Evolutionary conservation across 2,888 invertebrate genomes (phyloP).

Genomic region (Patella caerulea): DNA sequence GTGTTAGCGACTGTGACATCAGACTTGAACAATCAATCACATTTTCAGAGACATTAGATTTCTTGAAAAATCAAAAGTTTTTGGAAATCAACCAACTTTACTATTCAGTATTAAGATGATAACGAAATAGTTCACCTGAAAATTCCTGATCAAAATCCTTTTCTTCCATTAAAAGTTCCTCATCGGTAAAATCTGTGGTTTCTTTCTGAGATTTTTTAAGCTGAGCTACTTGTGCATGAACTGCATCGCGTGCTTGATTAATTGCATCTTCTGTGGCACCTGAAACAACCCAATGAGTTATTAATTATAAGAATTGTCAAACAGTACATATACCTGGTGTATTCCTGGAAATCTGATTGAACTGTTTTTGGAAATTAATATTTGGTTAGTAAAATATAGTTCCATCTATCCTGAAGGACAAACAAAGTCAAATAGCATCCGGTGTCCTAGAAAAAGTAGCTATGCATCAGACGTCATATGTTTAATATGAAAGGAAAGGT

Average conservation of each 20-base stretch:
- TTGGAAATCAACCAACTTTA: background rate
- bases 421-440: too few relatives aligned
- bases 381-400: too few relatives aligned
- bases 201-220: constrained; percentile 81
- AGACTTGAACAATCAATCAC: background rate
- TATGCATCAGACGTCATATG: too few relatives aligned
- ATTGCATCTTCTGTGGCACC: constrained; percentile 92
- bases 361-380: too few relatives aligned
- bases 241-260: constrained; percentile 92
- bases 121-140: constrained; percentile 57
- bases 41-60: background rate
- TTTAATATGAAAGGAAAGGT: too few relatives aligned
- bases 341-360: too few relatives aligned
- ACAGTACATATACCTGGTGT: too few relatives aligned
- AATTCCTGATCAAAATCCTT: constrained; percentile 76
- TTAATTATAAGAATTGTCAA: too few relatives aligned
- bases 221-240: constrained; percentile 91
- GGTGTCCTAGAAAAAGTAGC: too few relatives aligned
- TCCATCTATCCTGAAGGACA: too few relatives aligned
- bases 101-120: background rate
- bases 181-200: constrained; percentile 81
- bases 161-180: constrained; percentile 80
- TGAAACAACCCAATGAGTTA: constrained; percentile 36
- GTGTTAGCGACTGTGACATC: background rate
- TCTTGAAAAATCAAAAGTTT: background rate